phyloP scores from a whole-genome alignment of 92 coral and sea anemone genomes.

The Parazoanthus swiftii region DNA sequence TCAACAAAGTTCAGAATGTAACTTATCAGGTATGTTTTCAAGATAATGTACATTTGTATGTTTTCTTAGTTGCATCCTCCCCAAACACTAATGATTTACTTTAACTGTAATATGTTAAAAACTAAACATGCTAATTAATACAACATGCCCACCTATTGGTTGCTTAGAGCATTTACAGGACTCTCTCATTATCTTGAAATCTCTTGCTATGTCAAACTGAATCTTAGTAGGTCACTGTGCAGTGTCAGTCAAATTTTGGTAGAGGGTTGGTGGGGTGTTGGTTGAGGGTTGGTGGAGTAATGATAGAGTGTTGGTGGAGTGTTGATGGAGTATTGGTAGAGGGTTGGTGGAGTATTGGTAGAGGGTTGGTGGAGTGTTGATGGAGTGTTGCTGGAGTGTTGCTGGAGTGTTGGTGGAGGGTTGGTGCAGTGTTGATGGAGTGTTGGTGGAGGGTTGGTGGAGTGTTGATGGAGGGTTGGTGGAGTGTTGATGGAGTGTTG shows the following conservation, averaged over 20 bases:
- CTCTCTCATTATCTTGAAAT: no score
- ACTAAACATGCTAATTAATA: no score
- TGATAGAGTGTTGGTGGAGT: not conserved
- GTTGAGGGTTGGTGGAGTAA: not conserved
- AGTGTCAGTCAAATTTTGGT: no score
- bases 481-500: not conserved
- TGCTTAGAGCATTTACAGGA: no score
- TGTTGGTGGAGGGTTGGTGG: not conserved
- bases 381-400: not conserved
- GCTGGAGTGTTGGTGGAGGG: not conserved
- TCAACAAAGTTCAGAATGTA: not conserved
- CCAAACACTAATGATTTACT: not conserved
- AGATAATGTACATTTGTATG: not conserved
- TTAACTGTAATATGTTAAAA: no score
- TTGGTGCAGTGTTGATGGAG: not conserved
- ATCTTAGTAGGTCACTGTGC: no score
- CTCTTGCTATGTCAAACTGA: no score
- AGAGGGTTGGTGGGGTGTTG: not conserved
- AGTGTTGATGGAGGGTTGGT: not conserved
- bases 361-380: not conserved
- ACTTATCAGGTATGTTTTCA: constrained; percentile 21
- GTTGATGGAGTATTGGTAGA: not conserved
- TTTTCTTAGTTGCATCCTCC: no score
- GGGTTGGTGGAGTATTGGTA: not conserved
- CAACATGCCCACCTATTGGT: not conserved